Conservation (phyloP, 2,113 vertebrate genomes). For the Periophthalmus modestus region DNA sequence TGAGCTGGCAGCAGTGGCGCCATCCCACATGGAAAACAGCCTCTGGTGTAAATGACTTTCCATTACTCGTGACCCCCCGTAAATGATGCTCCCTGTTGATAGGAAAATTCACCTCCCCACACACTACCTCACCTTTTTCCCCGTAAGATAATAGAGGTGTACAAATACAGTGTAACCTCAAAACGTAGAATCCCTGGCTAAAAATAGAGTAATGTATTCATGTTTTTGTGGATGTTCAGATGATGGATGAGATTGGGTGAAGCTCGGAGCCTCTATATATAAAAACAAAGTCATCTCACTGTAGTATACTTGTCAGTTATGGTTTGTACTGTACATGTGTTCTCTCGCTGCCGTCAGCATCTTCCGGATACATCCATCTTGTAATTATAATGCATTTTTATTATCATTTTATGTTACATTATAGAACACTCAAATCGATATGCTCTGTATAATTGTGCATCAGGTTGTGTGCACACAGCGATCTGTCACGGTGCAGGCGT, state of each 20-base stretch:
- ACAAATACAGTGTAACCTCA: constrained; percentile 39
- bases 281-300: constrained; percentile 38
- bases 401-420: constrained; percentile 39
- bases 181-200: constrained; percentile 40
- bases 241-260: constrained; percentile 64
- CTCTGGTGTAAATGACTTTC: constrained; percentile 73
- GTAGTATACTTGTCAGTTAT: constrained; percentile 38
- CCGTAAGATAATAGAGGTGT: constrained; percentile 36
- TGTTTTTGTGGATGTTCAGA: constrained; percentile 44
- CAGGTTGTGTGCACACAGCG: constrained; percentile 31
- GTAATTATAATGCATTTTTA: constrained; percentile 46
- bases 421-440: constrained; percentile 51
- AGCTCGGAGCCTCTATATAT: constrained; percentile 28
- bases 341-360: constrained; percentile 43
- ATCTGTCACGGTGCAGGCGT: constrained; percentile 45
- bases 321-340: constrained; percentile 22
- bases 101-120: constrained; percentile 54
- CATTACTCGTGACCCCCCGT: constrained; percentile 70
- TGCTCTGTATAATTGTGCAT: constrained; percentile 52
- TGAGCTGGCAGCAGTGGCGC: constrained; percentile 43
- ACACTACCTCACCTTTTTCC: constrained; percentile 29
- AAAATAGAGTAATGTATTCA: constrained; percentile 64
- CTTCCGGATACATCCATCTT: constrained; percentile 41
- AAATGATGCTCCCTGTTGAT: constrained; percentile 56
- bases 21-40: constrained; percentile 67